These are phyloP conservation scores for Antedon mediterranea DNA, from an alignment of 53 echinoderm and acorn worm genomes.

Conservation along the genomic window DNA sequence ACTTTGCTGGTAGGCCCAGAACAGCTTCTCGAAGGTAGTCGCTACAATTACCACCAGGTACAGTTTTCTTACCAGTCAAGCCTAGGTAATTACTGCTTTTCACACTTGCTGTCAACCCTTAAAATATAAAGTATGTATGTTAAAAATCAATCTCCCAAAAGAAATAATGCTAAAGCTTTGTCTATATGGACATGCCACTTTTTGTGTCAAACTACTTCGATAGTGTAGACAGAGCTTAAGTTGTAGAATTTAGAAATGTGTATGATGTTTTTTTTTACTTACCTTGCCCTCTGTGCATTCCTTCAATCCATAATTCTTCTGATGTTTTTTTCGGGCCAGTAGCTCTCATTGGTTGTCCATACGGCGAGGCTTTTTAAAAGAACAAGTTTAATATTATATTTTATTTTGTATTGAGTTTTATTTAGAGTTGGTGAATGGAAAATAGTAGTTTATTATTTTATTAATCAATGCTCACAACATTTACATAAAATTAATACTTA, in stretches of 20 bases:
- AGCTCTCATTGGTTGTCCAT: background rate
- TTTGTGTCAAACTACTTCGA: too few relatives aligned
- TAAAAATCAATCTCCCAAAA: too few relatives aligned
- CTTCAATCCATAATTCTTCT: slow-evolving; percentile 69
- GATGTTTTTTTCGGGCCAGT: slow-evolving; percentile 38
- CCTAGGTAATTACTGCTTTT: slow-evolving; percentile 89
- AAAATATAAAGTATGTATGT: background rate
- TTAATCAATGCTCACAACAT: too few relatives aligned
- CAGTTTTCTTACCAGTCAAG: slow-evolving; percentile 15
- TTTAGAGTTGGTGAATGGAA: too few relatives aligned
- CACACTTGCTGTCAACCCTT: slow-evolving; percentile 54
- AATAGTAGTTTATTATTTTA: too few relatives aligned
- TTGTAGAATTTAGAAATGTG: too few relatives aligned
- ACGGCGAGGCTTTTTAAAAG: background rate
- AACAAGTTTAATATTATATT: background rate
- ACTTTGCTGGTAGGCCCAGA: slow-evolving; percentile 63
- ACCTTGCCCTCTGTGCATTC: slow-evolving; percentile 52
- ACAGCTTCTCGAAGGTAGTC: slow-evolving; percentile 79
- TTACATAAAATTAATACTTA: background rate
- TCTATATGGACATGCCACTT: too few relatives aligned
- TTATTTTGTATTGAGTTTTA: too few relatives aligned
- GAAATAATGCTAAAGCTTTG: too few relatives aligned
- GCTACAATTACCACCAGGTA: slow-evolving; percentile 37
- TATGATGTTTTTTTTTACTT: too few relatives aligned
- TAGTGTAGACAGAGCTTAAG: too few relatives aligned